Conservation (phyloP, 2,888 invertebrate genomes). For the Raillietiella orientalis region DNA sequence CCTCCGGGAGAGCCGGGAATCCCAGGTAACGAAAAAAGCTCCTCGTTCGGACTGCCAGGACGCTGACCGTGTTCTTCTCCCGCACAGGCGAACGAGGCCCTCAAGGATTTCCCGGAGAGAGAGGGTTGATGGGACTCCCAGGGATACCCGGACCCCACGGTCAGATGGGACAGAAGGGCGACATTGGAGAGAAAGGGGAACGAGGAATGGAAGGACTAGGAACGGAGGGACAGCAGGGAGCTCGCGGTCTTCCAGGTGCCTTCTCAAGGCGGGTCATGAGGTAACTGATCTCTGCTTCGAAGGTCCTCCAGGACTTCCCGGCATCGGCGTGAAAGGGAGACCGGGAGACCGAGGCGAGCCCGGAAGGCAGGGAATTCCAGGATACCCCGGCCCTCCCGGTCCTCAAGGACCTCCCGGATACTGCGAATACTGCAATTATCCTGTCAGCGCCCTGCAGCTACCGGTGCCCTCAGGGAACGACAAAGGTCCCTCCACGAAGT, state of each 20-base stretch:
- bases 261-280: slow-evolving; percentile 1
- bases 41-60: slow-evolving; percentile 10
- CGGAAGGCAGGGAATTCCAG: slow-evolving; percentile 32
- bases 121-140: slow-evolving; percentile 28
- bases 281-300: too few relatives aligned
- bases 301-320: slow-evolving; percentile 32
- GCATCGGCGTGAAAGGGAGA: slow-evolving; percentile 28
- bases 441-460: too few relatives aligned
- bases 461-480: too few relatives aligned
- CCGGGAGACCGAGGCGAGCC: slow-evolving; percentile 38
- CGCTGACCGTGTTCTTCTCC: not conserved
- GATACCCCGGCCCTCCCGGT: slow-evolving; percentile 19
- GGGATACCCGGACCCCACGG: slow-evolving; percentile 25
- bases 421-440: slow-evolving; percentile 27
- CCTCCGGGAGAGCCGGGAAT: slow-evolving; percentile 30
- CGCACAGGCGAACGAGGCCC: slow-evolving; percentile 26
- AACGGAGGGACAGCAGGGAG: slow-evolving; percentile 34
- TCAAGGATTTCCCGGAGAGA: slow-evolving; percentile 25
- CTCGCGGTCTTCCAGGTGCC: slow-evolving; percentile 28
- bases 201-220: slow-evolving; percentile 29
- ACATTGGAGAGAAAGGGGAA: slow-evolving; percentile 18
- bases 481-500: too few relatives aligned
- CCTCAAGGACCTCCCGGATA: slow-evolving; percentile 21
- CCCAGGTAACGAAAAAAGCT: slow-evolving; percentile 18
- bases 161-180: slow-evolving; percentile 25